These are phyloP conservation scores for Circaetus gallicus DNA, from an alignment of 2,113 vertebrate species.

Conservation along the genomic window DNA sequence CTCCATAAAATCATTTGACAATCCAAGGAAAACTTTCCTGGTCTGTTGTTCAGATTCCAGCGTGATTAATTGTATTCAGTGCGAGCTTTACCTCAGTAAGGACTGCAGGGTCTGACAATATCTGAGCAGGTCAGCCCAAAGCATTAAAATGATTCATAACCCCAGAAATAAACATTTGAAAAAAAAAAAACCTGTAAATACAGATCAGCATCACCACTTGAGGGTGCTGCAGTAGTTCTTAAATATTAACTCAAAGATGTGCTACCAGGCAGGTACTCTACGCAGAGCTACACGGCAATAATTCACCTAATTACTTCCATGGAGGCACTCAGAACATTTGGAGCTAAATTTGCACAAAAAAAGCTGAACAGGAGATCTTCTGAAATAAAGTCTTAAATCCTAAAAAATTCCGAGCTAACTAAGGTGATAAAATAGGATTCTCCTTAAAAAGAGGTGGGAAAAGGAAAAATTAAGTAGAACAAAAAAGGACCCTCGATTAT, in stretches of 20 bases:
- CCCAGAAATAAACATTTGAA: background rate
- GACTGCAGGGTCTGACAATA: background rate
- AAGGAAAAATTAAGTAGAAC: background rate
- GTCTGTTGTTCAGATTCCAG: background rate
- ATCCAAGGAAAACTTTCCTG: background rate
- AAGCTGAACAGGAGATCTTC: background rate
- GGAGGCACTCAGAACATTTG: background rate
- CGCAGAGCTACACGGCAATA: background rate
- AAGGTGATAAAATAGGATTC: background rate
- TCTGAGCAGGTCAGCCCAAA: background rate
- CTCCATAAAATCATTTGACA: background rate
- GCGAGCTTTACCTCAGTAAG: background rate
- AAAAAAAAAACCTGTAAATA: background rate
- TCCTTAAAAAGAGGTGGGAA: background rate
- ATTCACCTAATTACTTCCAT: conserved; percentile 26
- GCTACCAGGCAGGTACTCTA: background rate
- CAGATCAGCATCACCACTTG: conserved; percentile 56
- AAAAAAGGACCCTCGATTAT: background rate
- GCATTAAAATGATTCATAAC: background rate
- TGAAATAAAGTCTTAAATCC: background rate
- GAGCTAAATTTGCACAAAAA: conserved; percentile 1
- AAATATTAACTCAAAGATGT: background rate
- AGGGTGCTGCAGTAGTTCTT: conserved; percentile 69
- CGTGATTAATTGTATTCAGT: background rate
- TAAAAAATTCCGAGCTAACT: background rate